Percentiles rank a stretch among this genome's conserved stretches.
Evolutionary conservation across 2,888 invertebrate genomes (phyloP).

Genomic region (Anoplius nigerrimus): DNA sequence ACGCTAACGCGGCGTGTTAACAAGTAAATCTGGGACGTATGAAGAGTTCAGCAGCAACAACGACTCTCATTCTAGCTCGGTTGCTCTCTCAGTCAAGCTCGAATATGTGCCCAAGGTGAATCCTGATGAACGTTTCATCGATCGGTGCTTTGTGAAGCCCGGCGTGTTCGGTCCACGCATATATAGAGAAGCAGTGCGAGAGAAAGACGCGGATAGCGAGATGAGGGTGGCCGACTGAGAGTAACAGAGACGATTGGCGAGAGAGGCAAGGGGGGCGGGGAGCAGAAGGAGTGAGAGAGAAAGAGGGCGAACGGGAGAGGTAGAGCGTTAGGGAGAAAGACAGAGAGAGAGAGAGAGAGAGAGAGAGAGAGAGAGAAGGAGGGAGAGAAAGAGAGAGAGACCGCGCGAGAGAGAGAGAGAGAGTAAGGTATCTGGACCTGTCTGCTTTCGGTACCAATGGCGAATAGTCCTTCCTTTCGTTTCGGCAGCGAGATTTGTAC

Average conservation of each 20-base stretch:
- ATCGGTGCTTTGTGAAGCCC: slow-evolving; percentile 44
- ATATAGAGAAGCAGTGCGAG: slow-evolving; percentile 13
- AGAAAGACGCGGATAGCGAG: slow-evolving; percentile 11
- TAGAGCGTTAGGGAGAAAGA: neutral
- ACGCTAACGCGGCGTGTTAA: neutral
- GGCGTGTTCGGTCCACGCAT: slow-evolving; percentile 52
- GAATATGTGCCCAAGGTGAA: slow-evolving; percentile 52
- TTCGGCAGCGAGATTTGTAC: no score
- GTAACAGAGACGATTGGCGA: neutral
- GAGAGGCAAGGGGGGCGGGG: slow-evolving; percentile 5
- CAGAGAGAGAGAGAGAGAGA: neutral
- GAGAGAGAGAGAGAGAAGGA: neutral
- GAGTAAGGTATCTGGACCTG: neutral
- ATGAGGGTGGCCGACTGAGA: slow-evolving; percentile 4
- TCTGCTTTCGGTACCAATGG: neutral
- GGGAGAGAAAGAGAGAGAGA: neutral
- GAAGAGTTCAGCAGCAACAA: no score
- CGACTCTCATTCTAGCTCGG: neutral
- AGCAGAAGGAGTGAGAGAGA: slow-evolving; percentile 5
- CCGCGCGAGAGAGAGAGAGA: slow-evolving; percentile 3
- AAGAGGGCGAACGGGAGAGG: slow-evolving; percentile 2
- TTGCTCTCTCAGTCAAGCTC: slow-evolving; percentile 14
- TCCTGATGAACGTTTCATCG: slow-evolving; percentile 52
- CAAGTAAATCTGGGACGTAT: no score
- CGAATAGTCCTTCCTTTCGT: no score